Evolutionary conservation across 1,140 invertebrate species (phyloP), one percentile per base, ranked within the genome.

Genomic region (Acromyrmex heyeri): DNA sequence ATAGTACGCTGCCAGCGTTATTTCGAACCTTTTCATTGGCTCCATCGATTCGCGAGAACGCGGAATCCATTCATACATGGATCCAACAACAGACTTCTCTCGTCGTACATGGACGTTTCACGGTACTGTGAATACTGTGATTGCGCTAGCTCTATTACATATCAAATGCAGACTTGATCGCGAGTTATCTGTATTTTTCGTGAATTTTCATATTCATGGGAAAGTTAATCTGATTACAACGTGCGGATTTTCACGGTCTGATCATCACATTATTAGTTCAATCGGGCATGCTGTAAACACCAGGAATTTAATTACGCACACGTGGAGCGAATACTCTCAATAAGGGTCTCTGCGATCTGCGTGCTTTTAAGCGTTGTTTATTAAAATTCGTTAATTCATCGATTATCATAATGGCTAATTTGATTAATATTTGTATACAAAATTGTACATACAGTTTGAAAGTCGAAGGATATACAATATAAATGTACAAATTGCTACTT

Each of bases 211-310:
- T 38, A 34, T 81, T 30, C 18, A n/a, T 12, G 44, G 59, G 44
- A 85, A 78, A 79, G 86, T 90, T 90, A 90, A 90, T 87, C 55
- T 27, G 67, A 64, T 90, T 90, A 44, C 38, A 8, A 14, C 34
- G 10, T 61, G 44, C 61, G 59, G 53, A 89, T 89, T 83, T 62
- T 83, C 38, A 61, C 48, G 55, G 34, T 77, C 12, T 55, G 18
- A 0, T 27, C 34, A 30, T 12, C 18, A 18, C 55, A 64, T 89
- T 53, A 70, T 75, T 83, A 87, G 67, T 59, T 73, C 34, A 50
- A 85, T 79, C 67, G 44, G 30, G n/a, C 50, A 65, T 14, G 16
- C 3, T 16, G 30, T 72, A 44, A 86, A 69, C 73, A 76, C 24
- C n/a, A 14, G 38, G 53, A n/a, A 78, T 75, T 85, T 86, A 86